Evolutionary conservation across 1,140 invertebrate genomes (phyloP), one percentile per base, ranked within the genome.

Genomic region (Chrysopa pallens): DNA sequence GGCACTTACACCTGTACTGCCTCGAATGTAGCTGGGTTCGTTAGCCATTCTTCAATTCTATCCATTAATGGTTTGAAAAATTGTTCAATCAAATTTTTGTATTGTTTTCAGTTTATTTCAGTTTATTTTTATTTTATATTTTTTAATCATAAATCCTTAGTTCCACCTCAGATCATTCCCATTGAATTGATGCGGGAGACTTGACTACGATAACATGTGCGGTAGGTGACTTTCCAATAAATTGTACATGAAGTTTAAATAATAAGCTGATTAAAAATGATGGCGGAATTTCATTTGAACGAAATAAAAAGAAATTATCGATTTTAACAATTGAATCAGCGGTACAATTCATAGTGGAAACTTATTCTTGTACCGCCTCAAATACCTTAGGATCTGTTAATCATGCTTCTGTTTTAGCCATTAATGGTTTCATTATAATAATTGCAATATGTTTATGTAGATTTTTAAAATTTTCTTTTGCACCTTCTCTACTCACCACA

Each of bases 1-100:
- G 82, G 82, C 46, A 76, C 75, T 48, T 91, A 89, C 54, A 85
- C 80, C 46, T 91, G 86, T 61, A 69, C 75, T 50, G 81, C 77
- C 39, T 74, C 64, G 50, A 85, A 85, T 64, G 64, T 62, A 44
- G 86, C 83, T 23, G 80, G 80, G 45, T 74, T 67, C 38, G 73
- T 69, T 51, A 78, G 73, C 48, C 68, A 48, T 33, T 36, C 50
- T 6, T 45, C 50, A 8, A 33, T 42, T 12, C 37, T 47, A 29
- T 36, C 44, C 11, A 28, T 47, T 28, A 44, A 47, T 31, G 45
- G 46, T 48, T 23, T 31, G 43, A 37, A 33, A 4, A n/a, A 40
- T 15, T 13, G 17, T 8, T 13, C 8, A 14, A 11, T n/a, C n/a
- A 38, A 3, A 9, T 38, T 38, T 13, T 13, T 38, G 7, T 15